Percentiles rank a stretch among this genome's conserved stretches.
These are phyloP conservation scores for Octopus bimaculoides DNA, from an alignment of 1,140 invertebrate species.

Conservation along the genomic window DNA sequence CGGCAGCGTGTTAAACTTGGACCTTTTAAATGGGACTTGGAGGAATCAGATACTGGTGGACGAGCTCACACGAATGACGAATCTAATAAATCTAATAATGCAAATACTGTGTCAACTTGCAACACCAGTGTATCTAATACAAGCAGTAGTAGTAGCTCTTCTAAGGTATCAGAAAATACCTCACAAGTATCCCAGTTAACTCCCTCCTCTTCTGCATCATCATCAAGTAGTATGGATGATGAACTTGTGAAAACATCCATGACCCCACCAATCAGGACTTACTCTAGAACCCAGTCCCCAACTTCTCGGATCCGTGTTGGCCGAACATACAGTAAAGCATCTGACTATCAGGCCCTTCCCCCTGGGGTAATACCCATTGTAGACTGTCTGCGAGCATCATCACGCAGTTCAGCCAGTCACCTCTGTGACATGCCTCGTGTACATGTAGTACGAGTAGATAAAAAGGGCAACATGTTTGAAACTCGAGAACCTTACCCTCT, in stretches of 20 bases:
- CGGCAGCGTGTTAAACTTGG: conserved; percentile 10
- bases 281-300: not conserved
- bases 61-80: not conserved
- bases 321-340: not conserved
- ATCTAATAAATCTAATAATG: not conserved
- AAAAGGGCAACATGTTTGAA: conserved; percentile 11
- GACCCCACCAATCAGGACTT: not conserved
- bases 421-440: not conserved
- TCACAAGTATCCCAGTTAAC: not conserved
- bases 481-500: not conserved
- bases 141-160: not conserved
- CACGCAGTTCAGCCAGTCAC: not conserved
- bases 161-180: not conserved
- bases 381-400: not conserved
- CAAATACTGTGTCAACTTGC: not conserved
- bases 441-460: conserved; percentile 6
- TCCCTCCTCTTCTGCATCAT: not conserved
- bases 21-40: conserved; percentile 11
- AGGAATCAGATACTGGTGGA: not conserved
- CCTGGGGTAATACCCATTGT: not conserved
- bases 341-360: not conserved
- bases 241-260: not conserved
- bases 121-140: not conserved
- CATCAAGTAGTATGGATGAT: not conserved
- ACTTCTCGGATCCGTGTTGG: not conserved